Percentiles rank a stretch among this genome's conserved stretches.
These are phyloP conservation scores for Pseudococcus jackbeardsleyi DNA, from an alignment of 2,888 invertebrate genomes.

Conservation along the genomic window DNA sequence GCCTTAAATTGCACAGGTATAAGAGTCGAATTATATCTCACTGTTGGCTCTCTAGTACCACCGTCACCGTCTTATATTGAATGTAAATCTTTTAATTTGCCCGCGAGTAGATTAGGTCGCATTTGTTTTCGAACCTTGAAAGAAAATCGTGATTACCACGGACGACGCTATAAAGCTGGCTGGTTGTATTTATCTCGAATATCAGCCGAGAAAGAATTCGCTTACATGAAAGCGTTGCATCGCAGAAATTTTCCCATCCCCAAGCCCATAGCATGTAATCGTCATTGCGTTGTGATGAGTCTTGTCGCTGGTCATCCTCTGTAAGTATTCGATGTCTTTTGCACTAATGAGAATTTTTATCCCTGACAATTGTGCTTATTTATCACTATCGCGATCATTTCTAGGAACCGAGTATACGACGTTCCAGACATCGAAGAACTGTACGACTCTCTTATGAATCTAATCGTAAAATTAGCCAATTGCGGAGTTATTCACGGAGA, in stretches of 20 bases:
- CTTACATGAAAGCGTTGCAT: constrained; percentile 94
- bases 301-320: constrained; percentile 85
- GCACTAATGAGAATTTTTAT: too few species aligned
- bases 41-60: too few species aligned
- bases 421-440: constrained; percentile 80
- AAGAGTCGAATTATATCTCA: constrained; percentile 58
- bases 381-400: background rate
- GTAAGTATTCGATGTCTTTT: constrained; percentile 73
- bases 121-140: constrained; percentile 97
- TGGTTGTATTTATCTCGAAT: constrained; percentile 98
- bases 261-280: constrained; percentile 91
- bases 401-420: constrained; percentile 75
- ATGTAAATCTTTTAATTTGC: too few species aligned
- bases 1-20: constrained; percentile 93
- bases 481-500: constrained; percentile 98
- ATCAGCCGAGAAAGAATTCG: constrained; percentile 97
- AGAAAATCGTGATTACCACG: constrained; percentile 96
- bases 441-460: constrained; percentile 94
- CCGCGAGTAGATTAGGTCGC: constrained; percentile 82
- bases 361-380: too few species aligned
- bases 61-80: too few species aligned
- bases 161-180: constrained; percentile 87
- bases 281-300: constrained; percentile 98
- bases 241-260: constrained; percentile 95
- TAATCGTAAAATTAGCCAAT: constrained; percentile 90